Evolutionary conservation across 2,113 vertebrate species (phyloP).

Genomic region (Bolborhynchus lineola): DNA sequence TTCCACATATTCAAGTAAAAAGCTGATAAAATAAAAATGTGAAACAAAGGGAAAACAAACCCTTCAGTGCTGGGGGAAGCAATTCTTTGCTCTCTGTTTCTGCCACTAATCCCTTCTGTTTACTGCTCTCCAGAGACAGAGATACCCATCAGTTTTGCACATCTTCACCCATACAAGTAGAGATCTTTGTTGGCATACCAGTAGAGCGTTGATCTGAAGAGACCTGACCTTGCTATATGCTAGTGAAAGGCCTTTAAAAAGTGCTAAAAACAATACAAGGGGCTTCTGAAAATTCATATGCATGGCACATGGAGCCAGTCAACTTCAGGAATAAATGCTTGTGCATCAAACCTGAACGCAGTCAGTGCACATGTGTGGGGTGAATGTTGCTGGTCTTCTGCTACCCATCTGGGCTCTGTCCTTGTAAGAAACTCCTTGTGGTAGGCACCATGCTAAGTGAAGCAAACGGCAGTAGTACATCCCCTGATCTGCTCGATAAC

Average conservation of each 20-base stretch:
- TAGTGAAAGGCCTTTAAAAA: neutral
- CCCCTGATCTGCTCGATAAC: neutral
- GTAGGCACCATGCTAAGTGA: neutral
- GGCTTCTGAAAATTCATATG: neutral
- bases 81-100: neutral
- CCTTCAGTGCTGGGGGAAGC: neutral
- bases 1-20: neutral
- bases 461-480: neutral
- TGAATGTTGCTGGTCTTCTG: neutral
- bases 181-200: neutral
- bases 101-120: neutral
- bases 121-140: neutral
- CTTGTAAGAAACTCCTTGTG: neutral
- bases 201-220: neutral
- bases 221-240: neutral
- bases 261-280: neutral
- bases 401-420: neutral
- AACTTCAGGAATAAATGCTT: neutral
- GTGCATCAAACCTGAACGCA: neutral
- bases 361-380: rapidly evolving
- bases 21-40: neutral
- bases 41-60: neutral
- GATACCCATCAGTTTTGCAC: neutral
- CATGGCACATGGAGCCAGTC: neutral
- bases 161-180: neutral